Evolutionary conservation across 2,888 invertebrate genomes (phyloP).

Genomic region (Rhabditoides inermis): DNA sequence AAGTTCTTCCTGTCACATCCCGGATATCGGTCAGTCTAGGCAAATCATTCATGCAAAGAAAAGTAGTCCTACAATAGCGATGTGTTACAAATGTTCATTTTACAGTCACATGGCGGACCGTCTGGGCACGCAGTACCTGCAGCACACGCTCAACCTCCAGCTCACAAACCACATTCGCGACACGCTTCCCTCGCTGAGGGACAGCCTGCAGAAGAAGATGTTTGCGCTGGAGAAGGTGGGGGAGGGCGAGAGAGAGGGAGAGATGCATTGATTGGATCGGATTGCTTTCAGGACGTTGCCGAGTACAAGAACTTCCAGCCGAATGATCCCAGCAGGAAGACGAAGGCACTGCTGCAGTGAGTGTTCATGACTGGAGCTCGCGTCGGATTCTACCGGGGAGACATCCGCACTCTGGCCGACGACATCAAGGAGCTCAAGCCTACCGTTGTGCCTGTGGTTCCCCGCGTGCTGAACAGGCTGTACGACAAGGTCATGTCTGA

Average conservation of each 20-base stretch:
- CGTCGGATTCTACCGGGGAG: too few relatives aligned
- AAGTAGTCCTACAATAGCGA: too few relatives aligned
- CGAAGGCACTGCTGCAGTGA: conserved; percentile 98
- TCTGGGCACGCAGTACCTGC: conserved; percentile 90
- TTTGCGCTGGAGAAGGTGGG: conserved; percentile 87
- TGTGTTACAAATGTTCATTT: conserved; percentile 9
- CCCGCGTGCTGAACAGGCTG: conserved; percentile 84
- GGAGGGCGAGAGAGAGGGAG: too few relatives aligned
- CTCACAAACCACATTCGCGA: conserved; percentile 94
- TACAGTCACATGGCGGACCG: conserved; percentile 83
- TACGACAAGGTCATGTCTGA: conserved; percentile 68
- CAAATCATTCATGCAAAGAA: too few relatives aligned
- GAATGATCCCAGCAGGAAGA: conserved; percentile 95
- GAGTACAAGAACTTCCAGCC: conserved; percentile 97
- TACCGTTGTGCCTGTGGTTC: conserved; percentile 89
- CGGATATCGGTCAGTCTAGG: conserved; percentile 67
- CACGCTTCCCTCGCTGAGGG: conserved; percentile 80
- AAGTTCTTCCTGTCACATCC: conserved; percentile 97
- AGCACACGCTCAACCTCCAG: conserved; percentile 91
- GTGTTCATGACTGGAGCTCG: too few relatives aligned
- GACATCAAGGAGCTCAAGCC: conserved; percentile 78
- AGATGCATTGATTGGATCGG: too few relatives aligned
- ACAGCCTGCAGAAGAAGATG: conserved; percentile 90
- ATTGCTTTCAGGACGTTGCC: too few relatives aligned
- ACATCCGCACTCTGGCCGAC: conserved; percentile 69